These are phyloP conservation scores for Calliopum simillimum DNA, from an alignment of 2,888 invertebrate species.

Conservation along the genomic window DNA sequence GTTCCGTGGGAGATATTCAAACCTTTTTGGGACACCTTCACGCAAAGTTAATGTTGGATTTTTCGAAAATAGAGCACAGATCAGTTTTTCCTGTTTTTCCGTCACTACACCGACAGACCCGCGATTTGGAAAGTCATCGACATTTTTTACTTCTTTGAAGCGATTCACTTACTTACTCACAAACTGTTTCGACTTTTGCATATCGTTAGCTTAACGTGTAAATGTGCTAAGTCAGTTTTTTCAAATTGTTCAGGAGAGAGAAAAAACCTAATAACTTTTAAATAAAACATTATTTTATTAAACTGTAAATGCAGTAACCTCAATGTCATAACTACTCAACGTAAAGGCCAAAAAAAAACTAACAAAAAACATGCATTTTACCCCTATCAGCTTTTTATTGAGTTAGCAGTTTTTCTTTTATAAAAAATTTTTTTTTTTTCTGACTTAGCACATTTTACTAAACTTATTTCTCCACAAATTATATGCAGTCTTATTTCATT, in stretches of 20 bases:
- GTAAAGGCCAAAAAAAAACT: no score
- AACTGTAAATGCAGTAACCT: constrained; percentile 27
- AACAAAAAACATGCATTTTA: constrained; percentile 27
- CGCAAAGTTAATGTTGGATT: no score
- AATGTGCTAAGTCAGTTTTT: constrained; percentile 30
- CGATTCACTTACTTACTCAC: no score
- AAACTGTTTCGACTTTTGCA: no score
- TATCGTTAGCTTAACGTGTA: constrained; percentile 27
- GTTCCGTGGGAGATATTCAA: no score
- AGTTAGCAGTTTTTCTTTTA: constrained; percentile 29
- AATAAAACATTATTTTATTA: constrained; percentile 21
- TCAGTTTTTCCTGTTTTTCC: no score
- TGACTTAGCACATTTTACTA: constrained; percentile 29
- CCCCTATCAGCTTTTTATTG: constrained; percentile 30
- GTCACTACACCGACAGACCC: no score
- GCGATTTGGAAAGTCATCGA: no score
- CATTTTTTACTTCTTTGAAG: no score
- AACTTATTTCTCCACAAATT: constrained; percentile 29
- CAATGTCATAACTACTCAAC: no score
- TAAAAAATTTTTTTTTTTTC: constrained; percentile 30
- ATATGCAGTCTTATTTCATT: constrained; percentile 36
- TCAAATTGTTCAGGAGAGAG: constrained; percentile 6
- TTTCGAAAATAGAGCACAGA: no score
- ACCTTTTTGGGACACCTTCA: no score
- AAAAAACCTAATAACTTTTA: neutral